Evolutionary conservation across 2,888 invertebrate species (phyloP).

Genomic region (Sipha maydis): DNA sequence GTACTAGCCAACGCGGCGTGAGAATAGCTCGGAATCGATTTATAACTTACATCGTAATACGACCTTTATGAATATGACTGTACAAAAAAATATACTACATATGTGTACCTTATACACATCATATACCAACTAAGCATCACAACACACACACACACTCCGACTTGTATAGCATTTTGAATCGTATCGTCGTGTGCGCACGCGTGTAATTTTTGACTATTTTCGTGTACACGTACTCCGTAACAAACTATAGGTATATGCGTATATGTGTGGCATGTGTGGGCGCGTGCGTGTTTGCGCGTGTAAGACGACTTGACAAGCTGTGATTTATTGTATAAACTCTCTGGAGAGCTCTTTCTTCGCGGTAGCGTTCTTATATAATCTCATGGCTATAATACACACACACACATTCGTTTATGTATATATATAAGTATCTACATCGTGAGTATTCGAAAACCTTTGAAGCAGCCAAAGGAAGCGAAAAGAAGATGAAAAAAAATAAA

Average conservation of each 20-base stretch:
- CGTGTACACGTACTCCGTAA: background rate
- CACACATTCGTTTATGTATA: background rate
- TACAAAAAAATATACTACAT: no score
- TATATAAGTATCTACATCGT: background rate
- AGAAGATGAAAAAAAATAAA: background rate
- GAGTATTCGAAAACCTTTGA: constrained; percentile 6
- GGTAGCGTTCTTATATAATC: background rate
- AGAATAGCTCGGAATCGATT: background rate
- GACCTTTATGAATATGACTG: background rate
- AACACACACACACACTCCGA: no score
- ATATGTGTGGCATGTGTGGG: background rate
- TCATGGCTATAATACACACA: background rate
- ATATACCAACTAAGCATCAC: no score
- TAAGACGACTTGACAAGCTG: constrained; percentile 44
- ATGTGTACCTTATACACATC: no score
- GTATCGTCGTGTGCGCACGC: background rate
- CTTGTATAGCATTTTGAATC: background rate
- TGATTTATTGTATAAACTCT: constrained; percentile 53
- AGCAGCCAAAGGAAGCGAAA: background rate
- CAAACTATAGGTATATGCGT: background rate
- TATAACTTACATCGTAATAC: background rate
- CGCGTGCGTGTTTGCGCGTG: background rate
- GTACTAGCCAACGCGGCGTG: constrained; percentile 74
- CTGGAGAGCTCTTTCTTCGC: constrained; percentile 27
- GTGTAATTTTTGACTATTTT: constrained; percentile 14